Conservation (phyloP, 2,797 vertebrate species). For the Phataginus tetradactyla region DNA sequence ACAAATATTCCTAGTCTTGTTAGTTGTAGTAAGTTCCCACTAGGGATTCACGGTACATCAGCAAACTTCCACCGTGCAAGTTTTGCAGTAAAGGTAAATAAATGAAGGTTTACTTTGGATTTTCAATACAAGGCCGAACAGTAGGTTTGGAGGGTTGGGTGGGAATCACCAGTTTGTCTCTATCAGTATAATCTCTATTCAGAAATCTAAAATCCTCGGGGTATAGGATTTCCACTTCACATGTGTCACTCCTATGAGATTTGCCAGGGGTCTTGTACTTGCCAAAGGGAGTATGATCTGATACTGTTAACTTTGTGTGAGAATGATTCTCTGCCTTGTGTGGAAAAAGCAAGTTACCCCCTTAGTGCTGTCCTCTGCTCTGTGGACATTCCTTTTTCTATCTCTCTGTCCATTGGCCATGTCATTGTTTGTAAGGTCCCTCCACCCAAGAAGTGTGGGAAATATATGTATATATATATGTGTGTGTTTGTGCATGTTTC, state of each 20-base stretch:
- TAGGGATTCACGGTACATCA: constrained; percentile 59
- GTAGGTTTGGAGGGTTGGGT: background rate
- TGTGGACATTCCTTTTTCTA: background rate
- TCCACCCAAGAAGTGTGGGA: background rate
- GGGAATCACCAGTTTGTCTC: constrained; percentile 53
- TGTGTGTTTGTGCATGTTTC: background rate
- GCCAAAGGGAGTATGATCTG: background rate
- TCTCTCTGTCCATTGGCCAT: background rate
- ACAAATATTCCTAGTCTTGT: constrained; percentile 77
- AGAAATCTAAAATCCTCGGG: background rate
- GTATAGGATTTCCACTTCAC: constrained; percentile 26
- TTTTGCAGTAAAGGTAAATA: constrained; percentile 61
- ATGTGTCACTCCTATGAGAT: background rate
- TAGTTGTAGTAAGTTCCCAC: constrained; percentile 72
- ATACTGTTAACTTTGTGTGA: background rate
- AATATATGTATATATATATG: too few species aligned
- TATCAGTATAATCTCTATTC: constrained; percentile 26
- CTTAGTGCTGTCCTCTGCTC: background rate
- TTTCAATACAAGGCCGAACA: constrained; percentile 16
- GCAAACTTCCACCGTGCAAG: constrained; percentile 49
- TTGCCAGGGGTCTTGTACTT: background rate
- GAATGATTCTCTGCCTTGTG: background rate
- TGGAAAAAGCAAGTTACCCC: background rate
- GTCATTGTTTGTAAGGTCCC: background rate
- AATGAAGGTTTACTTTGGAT: constrained; percentile 46